phyloP scores from a whole-genome alignment of 2,797 vertebrate genomes.

The Lepilemur ruficaudatus region DNA sequence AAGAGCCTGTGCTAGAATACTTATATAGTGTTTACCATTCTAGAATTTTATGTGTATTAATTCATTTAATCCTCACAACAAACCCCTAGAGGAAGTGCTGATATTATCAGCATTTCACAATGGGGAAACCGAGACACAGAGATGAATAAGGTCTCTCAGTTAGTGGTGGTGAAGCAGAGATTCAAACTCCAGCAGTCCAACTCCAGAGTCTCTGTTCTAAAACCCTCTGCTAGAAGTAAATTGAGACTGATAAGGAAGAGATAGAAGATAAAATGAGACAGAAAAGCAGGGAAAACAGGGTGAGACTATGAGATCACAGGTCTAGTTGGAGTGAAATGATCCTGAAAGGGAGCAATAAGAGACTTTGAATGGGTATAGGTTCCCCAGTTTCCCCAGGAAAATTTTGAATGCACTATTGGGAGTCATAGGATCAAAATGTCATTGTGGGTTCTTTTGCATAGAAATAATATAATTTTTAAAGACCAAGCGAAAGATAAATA shows the following conservation, averaged over 20 bases:
- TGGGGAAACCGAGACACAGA: background rate
- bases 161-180: background rate
- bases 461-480: background rate
- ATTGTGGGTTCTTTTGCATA: background rate
- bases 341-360: background rate
- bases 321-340: background rate
- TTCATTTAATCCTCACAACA: background rate
- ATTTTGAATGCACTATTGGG: background rate
- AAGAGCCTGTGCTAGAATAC: background rate
- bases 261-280: background rate
- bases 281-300: background rate
- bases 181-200: background rate
- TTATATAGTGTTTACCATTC: background rate
- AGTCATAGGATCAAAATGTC: conserved; percentile 24
- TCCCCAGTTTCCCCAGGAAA: background rate
- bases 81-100: background rate
- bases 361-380: background rate
- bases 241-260: background rate
- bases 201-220: background rate
- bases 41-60: background rate
- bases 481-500: background rate
- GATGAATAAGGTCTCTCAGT: background rate
- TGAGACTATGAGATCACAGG: background rate
- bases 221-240: background rate
- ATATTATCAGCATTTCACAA: background rate